A percentile compares a stretch with the other conserved stretches of the same genome.
Evolutionary conservation across 2,113 vertebrate genomes (phyloP).

Genomic region (Xenotilapia leptura): DNA sequence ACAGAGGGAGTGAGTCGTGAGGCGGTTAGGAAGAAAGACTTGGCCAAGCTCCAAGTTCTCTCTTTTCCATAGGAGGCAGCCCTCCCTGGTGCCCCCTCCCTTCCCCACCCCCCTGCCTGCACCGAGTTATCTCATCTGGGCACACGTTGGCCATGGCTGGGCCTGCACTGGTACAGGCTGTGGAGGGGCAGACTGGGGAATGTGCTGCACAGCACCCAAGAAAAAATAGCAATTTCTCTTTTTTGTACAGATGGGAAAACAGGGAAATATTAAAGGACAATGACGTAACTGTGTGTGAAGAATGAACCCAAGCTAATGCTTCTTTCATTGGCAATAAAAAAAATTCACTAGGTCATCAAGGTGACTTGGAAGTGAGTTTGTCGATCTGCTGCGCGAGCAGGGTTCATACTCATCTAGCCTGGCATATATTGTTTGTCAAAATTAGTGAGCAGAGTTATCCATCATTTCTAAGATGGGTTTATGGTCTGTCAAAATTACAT

Average conservation of each 20-base stretch:
- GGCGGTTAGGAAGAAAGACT: constrained; percentile 66
- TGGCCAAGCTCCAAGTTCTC: constrained; percentile 62
- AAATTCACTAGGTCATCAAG: not conserved
- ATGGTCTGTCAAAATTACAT: not conserved
- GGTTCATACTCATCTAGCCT: not conserved
- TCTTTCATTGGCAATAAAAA: not conserved
- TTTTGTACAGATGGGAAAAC: not conserved
- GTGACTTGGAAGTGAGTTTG: not conserved
- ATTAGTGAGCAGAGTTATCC: not conserved
- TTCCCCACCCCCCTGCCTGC: constrained; percentile 28
- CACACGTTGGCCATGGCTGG: constrained; percentile 62
- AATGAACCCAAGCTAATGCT: not conserved
- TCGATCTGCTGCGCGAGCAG: not conserved
- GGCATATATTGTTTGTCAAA: not conserved
- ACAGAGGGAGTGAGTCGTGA: constrained; percentile 62
- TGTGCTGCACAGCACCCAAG: not conserved
- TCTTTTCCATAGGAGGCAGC: constrained; percentile 53
- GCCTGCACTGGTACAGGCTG: constrained; percentile 47
- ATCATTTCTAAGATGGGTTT: not conserved
- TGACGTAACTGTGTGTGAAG: not conserved
- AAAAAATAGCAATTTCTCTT: constrained; percentile 6
- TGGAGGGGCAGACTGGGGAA: constrained; percentile 35
- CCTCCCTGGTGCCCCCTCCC: constrained; percentile 16
- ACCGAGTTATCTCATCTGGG: constrained; percentile 75
- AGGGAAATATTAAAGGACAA: not conserved